Percentiles rank a stretch among this genome's conserved stretches.
Evolutionary conservation across 2,888 invertebrate genomes (phyloP).

Genomic region (Zaprionus bogoriensis): DNA sequence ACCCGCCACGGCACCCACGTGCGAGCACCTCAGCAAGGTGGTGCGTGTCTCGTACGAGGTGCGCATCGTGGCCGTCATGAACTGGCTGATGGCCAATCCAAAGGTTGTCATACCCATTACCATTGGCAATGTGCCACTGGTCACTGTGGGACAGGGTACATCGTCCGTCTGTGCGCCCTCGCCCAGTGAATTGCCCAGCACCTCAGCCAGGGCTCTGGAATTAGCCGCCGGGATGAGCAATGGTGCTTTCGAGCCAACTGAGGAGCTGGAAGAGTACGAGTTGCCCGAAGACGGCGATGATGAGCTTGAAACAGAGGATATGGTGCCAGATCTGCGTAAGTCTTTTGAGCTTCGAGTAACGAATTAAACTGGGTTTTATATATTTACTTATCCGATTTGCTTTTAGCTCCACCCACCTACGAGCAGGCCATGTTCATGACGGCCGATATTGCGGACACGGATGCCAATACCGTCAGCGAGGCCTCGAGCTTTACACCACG

Average conservation of each 20-base stretch:
- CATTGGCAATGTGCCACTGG: slow-evolving; percentile 81
- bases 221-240: slow-evolving; percentile 39
- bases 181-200: slow-evolving; percentile 68
- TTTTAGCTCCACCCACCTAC: slow-evolving; percentile 81
- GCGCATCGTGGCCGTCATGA: slow-evolving; percentile 76
- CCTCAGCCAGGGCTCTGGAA: slow-evolving; percentile 69
- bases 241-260: slow-evolving; percentile 42
- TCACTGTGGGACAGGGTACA: slow-evolving; percentile 24
- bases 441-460: slow-evolving; percentile 78
- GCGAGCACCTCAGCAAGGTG: slow-evolving; percentile 79
- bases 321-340: slow-evolving; percentile 67
- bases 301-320: slow-evolving; percentile 59
- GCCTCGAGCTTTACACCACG: slow-evolving; percentile 78
- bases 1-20: slow-evolving; percentile 81
- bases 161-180: slow-evolving; percentile 26
- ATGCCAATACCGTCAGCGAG: slow-evolving; percentile 73
- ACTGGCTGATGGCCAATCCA: slow-evolving; percentile 76
- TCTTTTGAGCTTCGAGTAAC: background rate
- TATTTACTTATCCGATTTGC: background rate
- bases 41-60: slow-evolving; percentile 81
- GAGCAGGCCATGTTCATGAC: slow-evolving; percentile 82
- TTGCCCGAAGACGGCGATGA: slow-evolving; percentile 64
- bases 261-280: slow-evolving; percentile 57
- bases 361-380: background rate
- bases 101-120: slow-evolving; percentile 79